phyloP scores from a whole-genome alignment of 2,797 vertebrate species.

The Podarcis lilfordi region DNA sequence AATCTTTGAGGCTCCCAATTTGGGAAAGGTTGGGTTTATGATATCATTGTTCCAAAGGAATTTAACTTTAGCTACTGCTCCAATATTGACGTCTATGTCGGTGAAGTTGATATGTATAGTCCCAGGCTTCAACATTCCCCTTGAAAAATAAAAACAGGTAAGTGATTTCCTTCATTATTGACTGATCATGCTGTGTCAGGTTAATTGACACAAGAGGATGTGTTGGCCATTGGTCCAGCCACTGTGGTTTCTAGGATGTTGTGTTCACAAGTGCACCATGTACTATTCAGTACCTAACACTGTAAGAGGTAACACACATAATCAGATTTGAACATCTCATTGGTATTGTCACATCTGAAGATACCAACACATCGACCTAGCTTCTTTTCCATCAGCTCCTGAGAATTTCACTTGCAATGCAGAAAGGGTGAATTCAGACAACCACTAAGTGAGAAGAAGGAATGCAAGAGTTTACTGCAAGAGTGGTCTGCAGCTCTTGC shows the following conservation, averaged over 20 bases:
- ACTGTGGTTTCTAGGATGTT: not conserved
- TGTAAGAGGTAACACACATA: not conserved
- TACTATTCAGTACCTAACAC: not conserved
- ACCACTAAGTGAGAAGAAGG: not conserved
- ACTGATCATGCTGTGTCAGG: not conserved
- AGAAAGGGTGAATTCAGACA: not conserved
- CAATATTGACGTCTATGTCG: slow-evolving; percentile 68
- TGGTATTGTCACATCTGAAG: not conserved
- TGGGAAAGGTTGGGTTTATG: slow-evolving; percentile 76
- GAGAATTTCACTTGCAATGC: not conserved
- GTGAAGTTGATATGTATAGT: slow-evolving; percentile 69
- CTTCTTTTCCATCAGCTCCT: not conserved
- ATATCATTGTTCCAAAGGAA: slow-evolving; percentile 84
- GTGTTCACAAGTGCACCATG: not conserved
- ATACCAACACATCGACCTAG: not conserved
- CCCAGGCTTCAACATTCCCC: slow-evolving; percentile 70
- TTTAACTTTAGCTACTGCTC: slow-evolving; percentile 74
- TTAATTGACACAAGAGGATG: not conserved
- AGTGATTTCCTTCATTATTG: not conserved
- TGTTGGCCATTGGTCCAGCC: not conserved
- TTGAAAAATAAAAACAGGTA: slow-evolving; percentile 30
- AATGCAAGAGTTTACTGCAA: not conserved
- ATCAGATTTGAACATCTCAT: not conserved
- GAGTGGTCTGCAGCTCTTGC: not conserved
- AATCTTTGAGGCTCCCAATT: slow-evolving; percentile 78